Conservation (phyloP, 2,888 invertebrate genomes). For the Cerastis leucographa region DNA sequence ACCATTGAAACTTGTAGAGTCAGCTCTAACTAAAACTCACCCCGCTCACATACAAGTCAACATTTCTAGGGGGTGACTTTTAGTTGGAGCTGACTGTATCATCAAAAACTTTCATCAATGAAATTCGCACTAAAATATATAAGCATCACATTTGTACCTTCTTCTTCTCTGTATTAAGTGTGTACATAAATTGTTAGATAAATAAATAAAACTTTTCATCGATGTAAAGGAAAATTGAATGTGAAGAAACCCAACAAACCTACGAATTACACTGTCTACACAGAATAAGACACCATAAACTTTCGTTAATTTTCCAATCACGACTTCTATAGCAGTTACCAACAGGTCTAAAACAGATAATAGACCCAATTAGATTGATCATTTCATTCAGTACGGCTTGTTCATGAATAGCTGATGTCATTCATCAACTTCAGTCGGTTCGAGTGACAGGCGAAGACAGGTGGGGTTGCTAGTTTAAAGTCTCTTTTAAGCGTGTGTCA, state of each 20-base stretch:
- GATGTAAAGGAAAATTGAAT: not conserved
- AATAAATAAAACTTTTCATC: too few relatives aligned
- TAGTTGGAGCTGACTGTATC: too few relatives aligned
- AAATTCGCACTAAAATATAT: not conserved
- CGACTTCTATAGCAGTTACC: slow-evolving; percentile 12
- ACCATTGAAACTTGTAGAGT: not conserved
- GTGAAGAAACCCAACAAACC: not conserved
- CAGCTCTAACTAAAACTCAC: too few relatives aligned
- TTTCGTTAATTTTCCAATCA: slow-evolving; percentile 40
- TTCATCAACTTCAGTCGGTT: slow-evolving; percentile 50
- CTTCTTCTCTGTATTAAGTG: too few relatives aligned
- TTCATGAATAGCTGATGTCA: slow-evolving; percentile 44
- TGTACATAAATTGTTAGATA: too few relatives aligned
- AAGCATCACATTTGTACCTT: too few relatives aligned
- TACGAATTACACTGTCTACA: not conserved
- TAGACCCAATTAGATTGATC: slow-evolving; percentile 51
- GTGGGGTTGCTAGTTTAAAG: slow-evolving; percentile 50
- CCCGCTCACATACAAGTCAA: too few relatives aligned
- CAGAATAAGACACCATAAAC: slow-evolving; percentile 23
- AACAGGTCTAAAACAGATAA: slow-evolving; percentile 23
- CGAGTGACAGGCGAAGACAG: slow-evolving; percentile 44
- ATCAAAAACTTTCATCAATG: not conserved
- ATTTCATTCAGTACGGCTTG: slow-evolving; percentile 32
- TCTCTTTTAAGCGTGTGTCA: slow-evolving; percentile 28
- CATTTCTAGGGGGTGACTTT: too few relatives aligned